Conservation (phyloP, 2,113 vertebrate species). For the Clarias gariepinus region DNA sequence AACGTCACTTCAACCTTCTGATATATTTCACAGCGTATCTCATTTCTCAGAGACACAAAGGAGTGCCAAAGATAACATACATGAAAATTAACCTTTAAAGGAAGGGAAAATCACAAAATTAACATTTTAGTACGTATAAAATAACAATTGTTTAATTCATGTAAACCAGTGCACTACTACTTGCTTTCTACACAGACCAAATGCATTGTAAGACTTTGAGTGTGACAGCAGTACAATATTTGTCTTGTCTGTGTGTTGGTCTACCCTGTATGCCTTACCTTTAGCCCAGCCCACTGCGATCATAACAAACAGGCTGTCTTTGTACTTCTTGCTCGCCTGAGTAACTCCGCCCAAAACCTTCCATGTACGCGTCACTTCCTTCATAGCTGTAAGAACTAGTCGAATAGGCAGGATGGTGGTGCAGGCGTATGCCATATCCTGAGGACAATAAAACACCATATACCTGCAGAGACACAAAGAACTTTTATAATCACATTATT, state of each 20-base stretch:
- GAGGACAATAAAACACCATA: slow-evolving; percentile 89
- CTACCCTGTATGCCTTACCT: slow-evolving; percentile 73
- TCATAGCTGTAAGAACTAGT: slow-evolving; percentile 87
- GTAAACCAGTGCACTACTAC: not conserved
- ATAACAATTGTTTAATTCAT: not conserved
- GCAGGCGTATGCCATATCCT: slow-evolving; percentile 78
- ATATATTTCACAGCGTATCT: slow-evolving; percentile 41
- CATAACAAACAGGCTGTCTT: slow-evolving; percentile 88
- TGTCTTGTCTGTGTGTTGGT: not conserved
- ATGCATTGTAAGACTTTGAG: no score
- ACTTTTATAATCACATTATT: not conserved
- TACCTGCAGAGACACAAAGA: slow-evolving; percentile 77
- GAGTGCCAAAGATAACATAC: not conserved
- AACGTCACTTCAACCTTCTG: slow-evolving; percentile 27
- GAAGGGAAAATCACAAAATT: not conserved
- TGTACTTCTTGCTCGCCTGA: slow-evolving; percentile 83
- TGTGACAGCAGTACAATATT: not conserved
- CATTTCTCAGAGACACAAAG: slow-evolving; percentile 1
- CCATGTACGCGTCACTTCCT: slow-evolving; percentile 94
- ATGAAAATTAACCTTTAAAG: not conserved
- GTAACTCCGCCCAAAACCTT: slow-evolving; percentile 87
- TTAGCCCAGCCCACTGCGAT: slow-evolving; percentile 90
- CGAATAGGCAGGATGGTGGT: slow-evolving; percentile 80
- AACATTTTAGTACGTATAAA: not conserved
- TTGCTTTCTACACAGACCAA: not conserved